Base-by-base conservation (phyloP, 2,888 invertebrate genomes). In the Dioctria linearis region DNA sequence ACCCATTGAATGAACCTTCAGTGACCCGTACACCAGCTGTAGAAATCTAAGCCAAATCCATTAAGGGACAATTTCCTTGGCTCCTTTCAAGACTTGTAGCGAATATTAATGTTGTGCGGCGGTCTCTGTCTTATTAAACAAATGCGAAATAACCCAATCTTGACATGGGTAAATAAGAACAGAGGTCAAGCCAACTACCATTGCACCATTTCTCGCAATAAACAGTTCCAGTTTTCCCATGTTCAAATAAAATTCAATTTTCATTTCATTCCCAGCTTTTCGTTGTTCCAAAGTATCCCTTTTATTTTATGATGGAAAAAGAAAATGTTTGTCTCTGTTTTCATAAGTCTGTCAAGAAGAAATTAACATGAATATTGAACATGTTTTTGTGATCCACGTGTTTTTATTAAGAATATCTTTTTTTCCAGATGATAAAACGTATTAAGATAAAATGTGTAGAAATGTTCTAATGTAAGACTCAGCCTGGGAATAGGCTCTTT, bases 21-120 rank as follows among this genome's bases (percentile, higher is more conserved):
- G 57, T 61, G 59, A 75, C 57, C 69, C 75, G 37, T 59, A 59
- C 75, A 75, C 43, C 75, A 75, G 40, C 57, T 75, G 75, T 11
- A 42, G 40, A 61, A 65, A 59, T 42, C 37, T 46, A 37, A 75
- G 59, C n/a, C 75, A 75, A 59, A 59, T 25, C 43, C 75, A 75
- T 59, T 71, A 71, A 71, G 37, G 43, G 75, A 75, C 75, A 75
- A 75, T 59, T 25, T 75, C 37, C 61, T 11, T 57, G 75, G 46
- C 59, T 59, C 59, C 75, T 11, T 61, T 39, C 59, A 73, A 57
- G 39, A 11, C 43, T 59, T 75, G 75, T 61, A 75, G 75, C 75
- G 75, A 75, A 75, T 75, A 75, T 75, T 75, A 75, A 75, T 75
- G 75, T 42, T 25, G 46, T 75, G 59, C 59, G 59, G 37, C 25